These are phyloP conservation scores for Alloplasta piceator DNA, from an alignment of 2,888 invertebrate genomes.

Conservation along the genomic window DNA sequence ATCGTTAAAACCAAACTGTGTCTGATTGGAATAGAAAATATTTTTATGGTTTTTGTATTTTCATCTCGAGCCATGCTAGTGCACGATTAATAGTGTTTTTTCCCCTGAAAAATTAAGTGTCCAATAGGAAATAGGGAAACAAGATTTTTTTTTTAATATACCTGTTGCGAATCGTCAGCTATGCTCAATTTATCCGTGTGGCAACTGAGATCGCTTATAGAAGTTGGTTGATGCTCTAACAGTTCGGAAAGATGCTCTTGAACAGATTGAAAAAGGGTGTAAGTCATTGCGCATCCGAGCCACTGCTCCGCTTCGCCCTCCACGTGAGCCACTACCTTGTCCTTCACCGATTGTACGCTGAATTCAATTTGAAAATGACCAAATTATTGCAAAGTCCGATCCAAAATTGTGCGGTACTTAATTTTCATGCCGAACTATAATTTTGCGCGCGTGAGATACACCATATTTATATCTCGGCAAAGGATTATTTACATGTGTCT, in stretches of 20 bases:
- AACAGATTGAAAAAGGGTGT: conserved; percentile 95
- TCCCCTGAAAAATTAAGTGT: no score
- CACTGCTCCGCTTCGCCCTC: conserved; percentile 91
- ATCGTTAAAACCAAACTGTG: no score
- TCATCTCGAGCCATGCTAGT: no score
- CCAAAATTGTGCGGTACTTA: neutral
- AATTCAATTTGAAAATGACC: conserved; percentile 40
- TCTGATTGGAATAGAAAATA: neutral
- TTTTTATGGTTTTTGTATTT: neutral
- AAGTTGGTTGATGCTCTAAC: conserved; percentile 89
- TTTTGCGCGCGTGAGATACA: neutral
- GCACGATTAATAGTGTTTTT: no score
- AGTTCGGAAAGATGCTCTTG: conserved; percentile 92
- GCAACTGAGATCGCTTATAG: conserved; percentile 82
- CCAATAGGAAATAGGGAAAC: no score
- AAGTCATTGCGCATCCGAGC: conserved; percentile 97
- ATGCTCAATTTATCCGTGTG: conserved; percentile 86
- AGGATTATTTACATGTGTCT: conserved; percentile 89
- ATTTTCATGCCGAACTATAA: neutral
- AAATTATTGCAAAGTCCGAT: neutral
- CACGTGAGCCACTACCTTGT: conserved; percentile 87
- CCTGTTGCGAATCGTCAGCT: conserved; percentile 83
- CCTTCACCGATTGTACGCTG: conserved; percentile 89
- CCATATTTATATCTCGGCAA: neutral
- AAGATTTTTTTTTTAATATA: conserved; percentile 30